Base-by-base conservation (phyloP, 2,888 invertebrate genomes). In the Diaperis boleti region DNA sequence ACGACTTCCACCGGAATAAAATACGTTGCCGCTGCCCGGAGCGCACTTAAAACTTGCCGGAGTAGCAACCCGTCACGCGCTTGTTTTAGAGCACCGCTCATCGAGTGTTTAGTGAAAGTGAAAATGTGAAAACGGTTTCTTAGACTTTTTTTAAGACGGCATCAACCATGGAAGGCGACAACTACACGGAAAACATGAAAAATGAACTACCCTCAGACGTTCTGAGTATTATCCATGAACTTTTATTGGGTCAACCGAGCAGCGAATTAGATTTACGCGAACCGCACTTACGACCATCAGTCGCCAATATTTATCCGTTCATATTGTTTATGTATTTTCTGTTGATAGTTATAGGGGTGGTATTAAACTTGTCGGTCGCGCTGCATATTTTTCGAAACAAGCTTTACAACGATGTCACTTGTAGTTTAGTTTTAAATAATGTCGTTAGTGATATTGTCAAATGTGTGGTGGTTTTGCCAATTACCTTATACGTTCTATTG, bases 391-490 rank as follows among this genome's bases (percentile, higher is more conserved):
- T 84, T 63, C 82, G 82, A 31, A 79, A 83, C 65, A 81, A 84
- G 59, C 79, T 89, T 5, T 87, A 86, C 77, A 83, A 83, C 65
- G 88, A 90, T 72, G 85, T 87, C 13, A 89, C 89, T 4, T 87
- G 86, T 75, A 85, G 86, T 64, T 89, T 89, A 76, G 81, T 91
- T 39, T 83, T 88, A 62, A 91, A 90, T 78, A 82, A 90, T 72
- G 87, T 87, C 0, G 75, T 90, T 50, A 87, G 89, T 69, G 88
- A 90, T 76, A 79, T 89, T 31, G 81, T 90, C 33, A 89, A 90
- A 79, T 88, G 89, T 73, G 79, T 87, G 11, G 76, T 88, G 59
- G 89, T 89, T n/a, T 74, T 91, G 70, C 91, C 91, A 8, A 83
- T 90, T 4, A 86, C 90, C 0, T 76, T 91, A 66, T 86, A 87